Evolutionary conservation across 2,113 vertebrate species (phyloP).

Genomic region (Opisthocomus hoazin): DNA sequence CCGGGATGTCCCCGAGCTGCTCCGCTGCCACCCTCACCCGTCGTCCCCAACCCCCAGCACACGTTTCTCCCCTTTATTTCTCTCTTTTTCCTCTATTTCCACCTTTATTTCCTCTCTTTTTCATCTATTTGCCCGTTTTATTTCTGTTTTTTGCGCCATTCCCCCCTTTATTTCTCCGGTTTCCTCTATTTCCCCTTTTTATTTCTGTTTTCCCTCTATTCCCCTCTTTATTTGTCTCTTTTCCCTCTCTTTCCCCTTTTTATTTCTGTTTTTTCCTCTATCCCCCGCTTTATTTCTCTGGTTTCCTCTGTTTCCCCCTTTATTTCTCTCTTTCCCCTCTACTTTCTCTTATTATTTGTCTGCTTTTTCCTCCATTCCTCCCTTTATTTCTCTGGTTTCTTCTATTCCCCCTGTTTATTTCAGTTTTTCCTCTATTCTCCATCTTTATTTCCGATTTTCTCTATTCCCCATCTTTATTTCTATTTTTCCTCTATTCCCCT

Average conservation of each 20-base stretch:
- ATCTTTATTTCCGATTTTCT: background rate
- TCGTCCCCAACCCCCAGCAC: rapidly evolving
- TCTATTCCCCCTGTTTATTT: background rate
- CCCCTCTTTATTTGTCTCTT: background rate
- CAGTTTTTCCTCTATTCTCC: background rate
- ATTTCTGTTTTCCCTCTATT: background rate
- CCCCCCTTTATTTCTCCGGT: background rate
- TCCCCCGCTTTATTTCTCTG: too few relatives aligned
- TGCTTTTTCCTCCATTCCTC: background rate
- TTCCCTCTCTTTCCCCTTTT: rapidly evolving
- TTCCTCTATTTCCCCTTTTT: background rate
- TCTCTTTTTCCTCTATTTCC: too few relatives aligned
- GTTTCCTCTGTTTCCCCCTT: background rate
- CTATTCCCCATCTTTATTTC: background rate
- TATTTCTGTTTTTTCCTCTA: background rate
- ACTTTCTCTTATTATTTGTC: background rate
- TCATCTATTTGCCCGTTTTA: too few relatives aligned
- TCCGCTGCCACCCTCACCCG: rapidly evolving
- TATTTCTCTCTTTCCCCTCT: background rate
- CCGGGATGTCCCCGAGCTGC: background rate
- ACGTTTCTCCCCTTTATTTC: background rate
- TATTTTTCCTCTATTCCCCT: background rate
- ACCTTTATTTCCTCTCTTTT: background rate
- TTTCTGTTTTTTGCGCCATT: background rate
- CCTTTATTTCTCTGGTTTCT: background rate